phyloP scores from a whole-genome alignment of 2,888 invertebrate species.

The Diploptera punctata region DNA sequence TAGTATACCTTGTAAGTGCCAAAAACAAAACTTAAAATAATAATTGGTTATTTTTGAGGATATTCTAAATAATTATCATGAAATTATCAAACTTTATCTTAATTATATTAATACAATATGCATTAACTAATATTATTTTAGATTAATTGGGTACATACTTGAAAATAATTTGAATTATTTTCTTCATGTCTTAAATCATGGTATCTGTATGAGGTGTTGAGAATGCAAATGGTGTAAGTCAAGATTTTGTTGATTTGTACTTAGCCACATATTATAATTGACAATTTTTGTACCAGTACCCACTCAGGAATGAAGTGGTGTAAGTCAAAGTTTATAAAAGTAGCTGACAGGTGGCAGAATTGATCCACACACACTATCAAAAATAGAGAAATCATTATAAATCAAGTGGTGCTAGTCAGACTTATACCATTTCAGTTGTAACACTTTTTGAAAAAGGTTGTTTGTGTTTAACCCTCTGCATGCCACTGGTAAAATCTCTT shows the following conservation, averaged over 20 bases:
- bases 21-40: no score
- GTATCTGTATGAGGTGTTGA: slow-evolving; percentile 3
- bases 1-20: no score
- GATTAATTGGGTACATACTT: no score
- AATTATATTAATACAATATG: no score
- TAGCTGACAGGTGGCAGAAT: background rate
- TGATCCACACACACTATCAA: background rate
- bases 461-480: no score
- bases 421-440: background rate
- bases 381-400: background rate
- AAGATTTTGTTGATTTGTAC: background rate
- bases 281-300: background rate
- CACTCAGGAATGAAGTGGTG: background rate
- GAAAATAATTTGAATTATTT: no score
- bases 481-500: no score
- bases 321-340: background rate
- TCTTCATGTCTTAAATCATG: no score
- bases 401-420: slow-evolving; percentile 2
- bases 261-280: background rate
- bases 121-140: no score
- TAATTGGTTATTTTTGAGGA: no score
- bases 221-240: background rate
- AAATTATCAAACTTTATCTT: no score
- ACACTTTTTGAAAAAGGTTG: background rate
- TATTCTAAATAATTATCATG: no score